Percentiles rank a stretch among this genome's conserved stretches.
phyloP scores from a whole-genome alignment of 1,140 invertebrate genomes.

The Zaprionus gabonicus region DNA sequence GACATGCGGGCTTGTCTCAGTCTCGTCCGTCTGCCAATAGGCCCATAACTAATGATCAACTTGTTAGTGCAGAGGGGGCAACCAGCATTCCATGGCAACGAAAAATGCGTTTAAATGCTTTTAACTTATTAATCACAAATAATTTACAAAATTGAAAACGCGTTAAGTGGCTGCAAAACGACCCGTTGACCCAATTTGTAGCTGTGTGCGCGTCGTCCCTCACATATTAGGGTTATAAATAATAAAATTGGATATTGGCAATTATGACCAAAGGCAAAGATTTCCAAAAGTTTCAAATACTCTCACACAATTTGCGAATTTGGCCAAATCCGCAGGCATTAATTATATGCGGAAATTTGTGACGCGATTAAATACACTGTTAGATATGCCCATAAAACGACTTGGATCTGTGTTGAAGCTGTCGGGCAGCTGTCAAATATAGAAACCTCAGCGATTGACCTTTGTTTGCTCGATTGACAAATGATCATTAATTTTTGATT shows the following conservation, averaged over 20 bases:
- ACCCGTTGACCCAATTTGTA: conserved; percentile 43
- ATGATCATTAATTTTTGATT: conserved; percentile 33
- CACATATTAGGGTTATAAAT: conserved; percentile 23
- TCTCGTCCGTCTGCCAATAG: conserved; percentile 42
- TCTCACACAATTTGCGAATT: conserved; percentile 14
- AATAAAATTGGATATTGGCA: conserved; percentile 21
- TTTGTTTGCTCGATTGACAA: conserved; percentile 41
- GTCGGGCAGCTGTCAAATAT: conserved; percentile 50
- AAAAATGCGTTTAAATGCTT: conserved; percentile 60
- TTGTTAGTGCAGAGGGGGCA: conserved; percentile 29
- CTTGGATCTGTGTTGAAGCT: conserved; percentile 41
- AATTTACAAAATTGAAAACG: conserved; percentile 32
- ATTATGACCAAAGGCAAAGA: conserved; percentile 23
- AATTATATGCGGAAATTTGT: conserved; percentile 65
- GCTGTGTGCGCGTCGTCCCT: neutral
- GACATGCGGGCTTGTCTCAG: conserved; percentile 63
- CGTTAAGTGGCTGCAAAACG: conserved; percentile 22
- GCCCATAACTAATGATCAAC: conserved; percentile 63
- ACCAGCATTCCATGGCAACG: conserved; percentile 23
- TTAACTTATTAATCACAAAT: conserved; percentile 40
- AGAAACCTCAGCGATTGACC: conserved; percentile 38
- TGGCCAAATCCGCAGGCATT: conserved; percentile 46
- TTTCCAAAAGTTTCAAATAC: neutral
- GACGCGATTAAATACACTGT: conserved; percentile 27
- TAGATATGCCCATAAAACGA: conserved; percentile 49